Evolutionary conservation across 1,140 invertebrate genomes (phyloP), one percentile per base, ranked within the genome.

Genomic region (Hyles vespertilio): DNA sequence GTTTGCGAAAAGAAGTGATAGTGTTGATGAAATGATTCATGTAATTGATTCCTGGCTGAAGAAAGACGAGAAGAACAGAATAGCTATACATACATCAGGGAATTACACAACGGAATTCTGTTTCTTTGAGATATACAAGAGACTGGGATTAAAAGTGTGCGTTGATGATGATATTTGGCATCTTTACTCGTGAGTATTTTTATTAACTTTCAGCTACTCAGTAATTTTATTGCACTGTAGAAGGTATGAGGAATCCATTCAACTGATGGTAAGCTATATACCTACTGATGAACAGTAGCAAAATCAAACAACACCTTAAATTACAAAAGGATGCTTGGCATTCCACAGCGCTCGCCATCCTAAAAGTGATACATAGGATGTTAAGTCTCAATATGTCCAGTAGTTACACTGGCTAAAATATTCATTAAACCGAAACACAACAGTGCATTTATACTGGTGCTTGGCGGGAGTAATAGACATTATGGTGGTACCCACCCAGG

Each of bases 41-140:
- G 62, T 91, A 33, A 89, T 91, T 6, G 72, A 80, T 58, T 68
- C 91, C 9, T 94, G 93, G 93, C 71, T 94, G 36, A 58, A 77
- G 0, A 51, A 63, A 40, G 74, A 86, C 65, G 57, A 74, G 11
- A 69, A 88, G 9, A 86, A 93, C 71, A 65, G 89, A 40, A 77
- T 94, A 12, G 77, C 89, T 43, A 65, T 94, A 3, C 81, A 89
- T 62, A 89, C 89, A 43, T 81, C 90, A 5, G 91, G 91, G 2
- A 81, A 78, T 45, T 92, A 91, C 64, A 92, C 92, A 0, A 91
- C 90, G 44, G 93, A 94, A 67, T 91, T 82, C 79, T 72, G 93
- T 2, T 93, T 91, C 59, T 91, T 90, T 12, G 87, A 91, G 65
- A 80, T 94, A 32, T 90, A 79, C 22, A 78, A 89, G 58, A 57